A percentile compares a stretch with the other conserved stretches of the same genome.
These are phyloP conservation scores for Lordiphosa stackelbergi DNA, from an alignment of 1,140 invertebrate genomes.

Conservation along the genomic window DNA sequence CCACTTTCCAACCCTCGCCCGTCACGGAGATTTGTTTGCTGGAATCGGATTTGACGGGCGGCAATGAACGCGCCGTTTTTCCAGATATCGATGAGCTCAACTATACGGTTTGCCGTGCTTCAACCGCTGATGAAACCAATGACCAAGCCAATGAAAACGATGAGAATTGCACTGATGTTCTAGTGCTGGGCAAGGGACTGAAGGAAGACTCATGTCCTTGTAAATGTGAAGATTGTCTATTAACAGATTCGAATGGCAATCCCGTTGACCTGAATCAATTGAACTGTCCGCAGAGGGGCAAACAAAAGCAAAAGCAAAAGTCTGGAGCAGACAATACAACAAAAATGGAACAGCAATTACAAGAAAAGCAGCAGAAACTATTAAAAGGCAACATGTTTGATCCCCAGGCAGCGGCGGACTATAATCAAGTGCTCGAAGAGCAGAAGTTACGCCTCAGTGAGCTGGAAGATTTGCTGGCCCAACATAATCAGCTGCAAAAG, in stretches of 20 bases:
- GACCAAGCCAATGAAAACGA: background rate
- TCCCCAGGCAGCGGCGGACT: background rate
- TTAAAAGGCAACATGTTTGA: background rate
- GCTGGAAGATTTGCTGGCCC: slow-evolving; percentile 26
- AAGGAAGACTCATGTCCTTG: background rate
- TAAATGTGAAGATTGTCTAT: slow-evolving; percentile 1
- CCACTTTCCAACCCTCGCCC: background rate
- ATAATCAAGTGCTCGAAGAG: slow-evolving; percentile 12
- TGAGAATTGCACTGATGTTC: slow-evolving; percentile 22
- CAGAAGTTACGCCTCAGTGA: slow-evolving; percentile 32
- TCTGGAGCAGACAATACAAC: too few species aligned
- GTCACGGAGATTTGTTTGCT: slow-evolving; percentile 34
- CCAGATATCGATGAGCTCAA: slow-evolving; percentile 31
- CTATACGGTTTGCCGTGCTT: slow-evolving; percentile 30
- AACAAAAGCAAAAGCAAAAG: too few species aligned
- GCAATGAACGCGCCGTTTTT: slow-evolving; percentile 26
- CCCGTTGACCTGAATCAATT: background rate
- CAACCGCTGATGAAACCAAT: background rate
- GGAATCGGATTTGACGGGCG: slow-evolving; percentile 30
- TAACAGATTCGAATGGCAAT: background rate
- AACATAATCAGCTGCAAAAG: slow-evolving; percentile 39
- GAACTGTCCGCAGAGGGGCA: background rate
- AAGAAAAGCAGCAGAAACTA: background rate
- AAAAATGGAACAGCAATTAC: background rate
- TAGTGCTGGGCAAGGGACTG: slow-evolving; percentile 20